Evolutionary conservation across 2,113 vertebrate genomes (phyloP).

Genomic region (Kryptolebias marmoratus): DNA sequence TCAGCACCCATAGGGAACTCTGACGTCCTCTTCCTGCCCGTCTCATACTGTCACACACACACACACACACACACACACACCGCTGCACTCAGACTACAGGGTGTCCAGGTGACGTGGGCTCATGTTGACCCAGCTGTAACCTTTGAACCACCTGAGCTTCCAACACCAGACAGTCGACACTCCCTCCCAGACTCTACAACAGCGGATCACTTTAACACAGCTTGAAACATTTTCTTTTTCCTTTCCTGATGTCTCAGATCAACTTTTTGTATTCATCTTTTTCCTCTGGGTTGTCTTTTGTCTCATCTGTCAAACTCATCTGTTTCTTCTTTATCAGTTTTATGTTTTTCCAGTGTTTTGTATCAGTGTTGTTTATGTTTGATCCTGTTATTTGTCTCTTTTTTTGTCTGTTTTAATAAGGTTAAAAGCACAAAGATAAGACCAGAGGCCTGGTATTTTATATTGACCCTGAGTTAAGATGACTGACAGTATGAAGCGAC

Average conservation of each 20-base stretch:
- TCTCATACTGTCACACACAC: neutral
- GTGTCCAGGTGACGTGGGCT: conserved; percentile 10
- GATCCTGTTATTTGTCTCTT: conserved; percentile 33
- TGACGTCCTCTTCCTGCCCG: conserved; percentile 20
- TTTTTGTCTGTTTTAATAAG: conserved; percentile 9
- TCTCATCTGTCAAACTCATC: neutral
- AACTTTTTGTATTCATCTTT: neutral
- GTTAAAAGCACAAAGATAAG: conserved; percentile 1
- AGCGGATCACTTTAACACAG: neutral
- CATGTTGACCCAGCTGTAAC: conserved; percentile 1
- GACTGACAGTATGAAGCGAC: no score
- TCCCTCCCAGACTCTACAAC: neutral
- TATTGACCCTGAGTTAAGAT: no score
- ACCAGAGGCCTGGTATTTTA: neutral
- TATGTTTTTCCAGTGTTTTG: conserved; percentile 14
- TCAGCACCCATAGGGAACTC: conserved; percentile 18
- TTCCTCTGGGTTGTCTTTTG: neutral
- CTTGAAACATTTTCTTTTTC: neutral
- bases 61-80: no score
- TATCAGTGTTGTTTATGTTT: conserved; percentile 46
- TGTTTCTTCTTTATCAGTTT: conserved; percentile 25
- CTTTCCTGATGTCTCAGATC: neutral
- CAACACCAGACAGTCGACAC: neutral
- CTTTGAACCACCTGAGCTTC: neutral
- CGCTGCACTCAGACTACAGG: neutral